Evolutionary conservation across 2,888 invertebrate genomes (phyloP), one percentile per base, ranked within the genome.

Genomic region (Griposia aprilina): DNA sequence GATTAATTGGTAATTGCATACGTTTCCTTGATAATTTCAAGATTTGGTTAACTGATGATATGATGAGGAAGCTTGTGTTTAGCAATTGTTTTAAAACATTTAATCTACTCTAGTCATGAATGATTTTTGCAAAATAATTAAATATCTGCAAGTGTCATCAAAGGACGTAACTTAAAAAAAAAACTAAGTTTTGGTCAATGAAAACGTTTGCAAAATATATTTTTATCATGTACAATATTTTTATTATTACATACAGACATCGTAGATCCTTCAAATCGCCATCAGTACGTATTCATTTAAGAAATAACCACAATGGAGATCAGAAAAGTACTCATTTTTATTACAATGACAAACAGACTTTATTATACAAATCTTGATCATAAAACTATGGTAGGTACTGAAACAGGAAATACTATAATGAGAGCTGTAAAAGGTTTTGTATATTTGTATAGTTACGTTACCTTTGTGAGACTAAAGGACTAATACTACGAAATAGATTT

Each of bases 31-130:
- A 83, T 66, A 62, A 82, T 57, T 60, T 62, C 45, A 48, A 41
- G 13, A 76, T 77, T 83, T 77, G 59, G 77, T 83, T 83, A 83
- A 55, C 55, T 67, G 30, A 62, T 48, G 83, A 80, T 80, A 67
- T 59, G 2, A 26, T 20, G 15, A 55, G 26, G 55, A 83, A 62
- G 60, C 45, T 66, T 26, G 52, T 66, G 26, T 60, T 82, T 45
- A 36, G 76, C 26, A 55, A 48, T 36, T 66, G 83, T 82, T 66
- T 30, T 48, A 55, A 60, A 55, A 62, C 15, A 41, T 48, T 48
- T 80, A 60, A 78, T 80, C 52, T 36, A 20, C 7, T 48, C 2
- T 45, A 45, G 10, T 10, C 1, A 48, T 36, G 11, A 83, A 67
- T 55, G 59, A 48, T 60, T 48, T 82, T 52, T 11, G 17, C 5